phyloP scores from a whole-genome alignment of 2,797 vertebrate genomes.

The Myotis daubentonii region DNA sequence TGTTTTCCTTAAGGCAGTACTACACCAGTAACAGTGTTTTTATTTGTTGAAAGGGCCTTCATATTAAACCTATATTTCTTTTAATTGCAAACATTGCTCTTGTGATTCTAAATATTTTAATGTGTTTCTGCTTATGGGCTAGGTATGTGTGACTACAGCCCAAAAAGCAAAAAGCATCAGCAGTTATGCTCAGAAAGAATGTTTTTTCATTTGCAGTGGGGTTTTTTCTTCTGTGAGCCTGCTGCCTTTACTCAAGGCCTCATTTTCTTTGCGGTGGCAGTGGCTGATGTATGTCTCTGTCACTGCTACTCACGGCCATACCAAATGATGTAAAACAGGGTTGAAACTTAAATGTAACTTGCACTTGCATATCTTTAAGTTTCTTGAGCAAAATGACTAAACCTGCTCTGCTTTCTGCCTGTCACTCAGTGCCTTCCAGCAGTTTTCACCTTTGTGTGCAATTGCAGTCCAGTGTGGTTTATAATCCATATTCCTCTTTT shows the following conservation, averaged over 20 bases:
- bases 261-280: neutral
- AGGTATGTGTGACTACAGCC: neutral
- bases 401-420: neutral
- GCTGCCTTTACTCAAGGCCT: neutral
- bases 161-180: neutral
- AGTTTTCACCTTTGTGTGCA: neutral
- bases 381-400: slow-evolving; percentile 30
- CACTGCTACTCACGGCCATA: neutral
- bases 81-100: neutral
- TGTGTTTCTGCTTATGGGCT: neutral
- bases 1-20: slow-evolving; percentile 30
- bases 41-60: neutral
- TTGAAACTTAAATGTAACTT: slow-evolving; percentile 43
- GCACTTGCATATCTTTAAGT: neutral
- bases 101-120: slow-evolving; percentile 39
- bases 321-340: slow-evolving; percentile 14
- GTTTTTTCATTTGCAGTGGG: neutral
- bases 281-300: slow-evolving; percentile 48
- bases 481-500: neutral
- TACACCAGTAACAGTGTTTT: neutral
- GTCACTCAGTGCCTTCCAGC: neutral
- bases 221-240: neutral
- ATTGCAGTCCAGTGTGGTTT: neutral
- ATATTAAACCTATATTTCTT: slow-evolving; percentile 24
- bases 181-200: neutral